Evolutionary conservation across 2,888 invertebrate species (phyloP).

Genomic region (Listrodromus nycthemerus): DNA sequence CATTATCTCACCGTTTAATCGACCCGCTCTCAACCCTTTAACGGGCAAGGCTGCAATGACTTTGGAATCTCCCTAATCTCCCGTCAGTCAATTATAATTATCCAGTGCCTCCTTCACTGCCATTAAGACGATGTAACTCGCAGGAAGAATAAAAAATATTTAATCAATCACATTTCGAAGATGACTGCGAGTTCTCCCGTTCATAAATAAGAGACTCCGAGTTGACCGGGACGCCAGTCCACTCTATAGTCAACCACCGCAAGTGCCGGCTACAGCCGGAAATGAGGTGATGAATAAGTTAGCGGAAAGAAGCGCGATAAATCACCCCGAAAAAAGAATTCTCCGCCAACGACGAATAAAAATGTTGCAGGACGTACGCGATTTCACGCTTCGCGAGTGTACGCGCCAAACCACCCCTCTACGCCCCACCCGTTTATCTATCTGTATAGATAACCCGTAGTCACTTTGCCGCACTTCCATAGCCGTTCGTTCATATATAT

Average conservation of each 20-base stretch:
- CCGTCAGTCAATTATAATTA: neutral
- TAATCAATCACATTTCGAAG: neutral
- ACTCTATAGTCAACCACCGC: constrained; percentile 19
- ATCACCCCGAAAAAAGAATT: constrained; percentile 46
- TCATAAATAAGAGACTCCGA: constrained; percentile 2
- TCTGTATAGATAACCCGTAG: neutral
- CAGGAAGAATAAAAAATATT: neutral
- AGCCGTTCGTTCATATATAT: neutral
- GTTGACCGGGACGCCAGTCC: neutral
- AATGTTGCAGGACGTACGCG: constrained; percentile 59
- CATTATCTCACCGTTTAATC: neutral
- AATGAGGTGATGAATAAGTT: constrained; percentile 56
- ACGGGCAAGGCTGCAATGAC: neutral
- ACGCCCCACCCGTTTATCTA: constrained; percentile 26
- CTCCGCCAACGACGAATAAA: constrained; percentile 36
- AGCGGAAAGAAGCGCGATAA: constrained; percentile 48
- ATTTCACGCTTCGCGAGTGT: constrained; percentile 59
- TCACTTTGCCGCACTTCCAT: neutral
- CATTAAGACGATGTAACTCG: neutral
- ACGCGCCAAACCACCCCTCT: constrained; percentile 36
- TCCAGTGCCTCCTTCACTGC: neutral
- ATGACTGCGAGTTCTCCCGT: neutral
- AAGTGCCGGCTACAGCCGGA: constrained; percentile 34
- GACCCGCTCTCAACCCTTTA: neutral
- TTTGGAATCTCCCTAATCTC: neutral